phyloP scores from a whole-genome alignment of 2,888 invertebrate genomes.

The Alcis repandata region DNA sequence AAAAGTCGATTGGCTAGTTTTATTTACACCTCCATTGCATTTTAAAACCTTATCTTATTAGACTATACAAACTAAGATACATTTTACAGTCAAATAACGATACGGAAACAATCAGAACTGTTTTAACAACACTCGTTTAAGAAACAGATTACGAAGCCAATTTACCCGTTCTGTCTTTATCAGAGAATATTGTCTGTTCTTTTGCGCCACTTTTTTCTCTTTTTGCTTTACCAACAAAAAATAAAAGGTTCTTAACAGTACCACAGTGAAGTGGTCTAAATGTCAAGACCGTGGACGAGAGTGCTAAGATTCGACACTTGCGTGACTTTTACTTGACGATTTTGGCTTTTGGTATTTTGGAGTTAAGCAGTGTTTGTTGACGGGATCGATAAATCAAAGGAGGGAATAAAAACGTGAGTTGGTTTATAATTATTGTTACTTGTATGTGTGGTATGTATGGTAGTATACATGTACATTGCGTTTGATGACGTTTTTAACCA shows the following conservation, averaged over 20 bases:
- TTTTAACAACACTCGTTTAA: constrained; percentile 44
- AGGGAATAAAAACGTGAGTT: not conserved
- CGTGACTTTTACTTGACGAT: constrained; percentile 36
- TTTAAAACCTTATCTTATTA: too few species aligned
- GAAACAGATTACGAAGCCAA: constrained; percentile 40
- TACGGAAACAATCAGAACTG: constrained; percentile 45
- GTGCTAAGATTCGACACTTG: constrained; percentile 39
- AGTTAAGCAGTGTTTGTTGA: constrained; percentile 12
- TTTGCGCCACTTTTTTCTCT: constrained; percentile 31
- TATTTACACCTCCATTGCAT: too few species aligned
- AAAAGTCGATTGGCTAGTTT: too few species aligned
- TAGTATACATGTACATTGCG: too few species aligned
- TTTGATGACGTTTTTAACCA: too few species aligned
- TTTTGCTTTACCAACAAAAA: constrained; percentile 28
- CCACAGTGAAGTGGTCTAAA: constrained; percentile 31
- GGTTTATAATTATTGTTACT: constrained; percentile 7
- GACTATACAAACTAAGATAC: not conserved
- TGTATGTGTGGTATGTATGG: too few species aligned
- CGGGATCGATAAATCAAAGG: not conserved
- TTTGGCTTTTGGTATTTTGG: constrained; percentile 30
- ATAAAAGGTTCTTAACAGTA: constrained; percentile 21
- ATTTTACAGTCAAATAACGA: constrained; percentile 23
- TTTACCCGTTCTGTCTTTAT: constrained; percentile 14
- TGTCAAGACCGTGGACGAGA: constrained; percentile 38
- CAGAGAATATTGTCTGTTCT: constrained; percentile 37